phyloP scores from a whole-genome alignment of 2,797 vertebrate genomes.

The Chelon auratus region DNA sequence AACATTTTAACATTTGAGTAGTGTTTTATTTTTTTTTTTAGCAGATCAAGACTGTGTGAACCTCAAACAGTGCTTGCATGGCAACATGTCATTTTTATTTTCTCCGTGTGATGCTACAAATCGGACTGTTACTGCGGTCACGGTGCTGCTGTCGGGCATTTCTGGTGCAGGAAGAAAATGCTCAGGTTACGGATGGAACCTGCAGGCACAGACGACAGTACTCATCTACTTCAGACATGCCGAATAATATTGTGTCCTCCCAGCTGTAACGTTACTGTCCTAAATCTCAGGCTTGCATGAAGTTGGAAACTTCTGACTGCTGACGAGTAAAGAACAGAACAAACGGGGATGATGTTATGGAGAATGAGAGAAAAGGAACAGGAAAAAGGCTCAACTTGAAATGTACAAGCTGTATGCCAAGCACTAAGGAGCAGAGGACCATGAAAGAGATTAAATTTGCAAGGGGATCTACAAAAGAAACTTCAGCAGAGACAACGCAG shows the following conservation, averaged over 20 bases:
- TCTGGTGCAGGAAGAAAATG: constrained; percentile 31
- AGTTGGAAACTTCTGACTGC: neutral
- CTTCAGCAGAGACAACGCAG: constrained; percentile 33
- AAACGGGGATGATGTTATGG: neutral
- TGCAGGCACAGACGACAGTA: constrained; percentile 49
- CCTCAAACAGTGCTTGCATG: constrained; percentile 52
- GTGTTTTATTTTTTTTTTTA: constrained; percentile 16
- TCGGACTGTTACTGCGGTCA: constrained; percentile 17
- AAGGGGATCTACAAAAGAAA: constrained; percentile 9
- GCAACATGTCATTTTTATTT: constrained; percentile 28
- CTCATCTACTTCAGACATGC: constrained; percentile 40
- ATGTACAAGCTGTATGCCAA: constrained; percentile 11
- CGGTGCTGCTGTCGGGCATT: constrained; percentile 22
- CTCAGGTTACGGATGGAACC: constrained; percentile 29
- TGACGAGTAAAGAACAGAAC: neutral
- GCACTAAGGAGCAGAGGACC: neutral
- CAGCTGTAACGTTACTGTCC: constrained; percentile 21
- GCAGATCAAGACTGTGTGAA: constrained; percentile 28
- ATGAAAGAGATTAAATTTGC: constrained; percentile 13
- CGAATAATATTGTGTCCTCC: constrained; percentile 7
- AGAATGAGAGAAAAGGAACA: neutral
- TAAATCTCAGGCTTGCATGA: constrained; percentile 23
- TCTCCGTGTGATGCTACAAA: constrained; percentile 48
- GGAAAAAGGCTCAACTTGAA: constrained; percentile 20
- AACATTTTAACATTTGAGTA: constrained; percentile 1